Evolutionary conservation across 2,888 invertebrate species (phyloP).

Genomic region (Rutpela maculata): DNA sequence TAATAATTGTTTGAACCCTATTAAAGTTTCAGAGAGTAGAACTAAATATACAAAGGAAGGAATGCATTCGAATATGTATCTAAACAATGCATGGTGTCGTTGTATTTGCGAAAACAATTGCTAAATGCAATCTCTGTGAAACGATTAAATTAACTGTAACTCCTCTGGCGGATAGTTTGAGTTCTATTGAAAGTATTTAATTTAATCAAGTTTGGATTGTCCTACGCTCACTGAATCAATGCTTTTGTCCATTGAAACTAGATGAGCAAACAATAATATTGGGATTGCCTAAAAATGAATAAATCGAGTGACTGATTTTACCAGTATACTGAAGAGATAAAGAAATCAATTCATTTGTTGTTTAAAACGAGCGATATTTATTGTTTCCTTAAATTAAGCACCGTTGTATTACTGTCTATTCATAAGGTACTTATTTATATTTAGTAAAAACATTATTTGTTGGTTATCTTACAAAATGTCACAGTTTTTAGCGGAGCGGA

Average conservation of each 20-base stretch:
- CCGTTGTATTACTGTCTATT: too few species aligned
- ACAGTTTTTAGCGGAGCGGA: too few species aligned
- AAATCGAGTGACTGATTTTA: too few species aligned
- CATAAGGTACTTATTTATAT: too few species aligned
- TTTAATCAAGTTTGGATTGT: constrained; percentile 45
- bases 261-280: not conserved
- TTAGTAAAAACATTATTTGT: too few species aligned
- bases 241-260: constrained; percentile 3
- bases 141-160: constrained; percentile 49
- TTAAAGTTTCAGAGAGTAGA: constrained; percentile 30
- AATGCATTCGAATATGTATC: constrained; percentile 41
- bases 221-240: constrained; percentile 19
- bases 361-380: too few species aligned
- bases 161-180: constrained; percentile 43
- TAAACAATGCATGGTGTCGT: constrained; percentile 49
- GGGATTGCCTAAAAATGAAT: too few species aligned
- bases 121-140: constrained; percentile 47
- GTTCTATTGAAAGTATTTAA: constrained; percentile 44
- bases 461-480: too few species aligned
- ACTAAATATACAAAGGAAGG: constrained; percentile 42
- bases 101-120: constrained; percentile 50
- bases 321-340: too few species aligned
- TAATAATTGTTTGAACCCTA: constrained; percentile 33
- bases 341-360: too few species aligned
- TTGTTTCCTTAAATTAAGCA: too few species aligned